Evolutionary conservation across 2,113 vertebrate genomes (phyloP).

Genomic region (Noctilio leporinus): DNA sequence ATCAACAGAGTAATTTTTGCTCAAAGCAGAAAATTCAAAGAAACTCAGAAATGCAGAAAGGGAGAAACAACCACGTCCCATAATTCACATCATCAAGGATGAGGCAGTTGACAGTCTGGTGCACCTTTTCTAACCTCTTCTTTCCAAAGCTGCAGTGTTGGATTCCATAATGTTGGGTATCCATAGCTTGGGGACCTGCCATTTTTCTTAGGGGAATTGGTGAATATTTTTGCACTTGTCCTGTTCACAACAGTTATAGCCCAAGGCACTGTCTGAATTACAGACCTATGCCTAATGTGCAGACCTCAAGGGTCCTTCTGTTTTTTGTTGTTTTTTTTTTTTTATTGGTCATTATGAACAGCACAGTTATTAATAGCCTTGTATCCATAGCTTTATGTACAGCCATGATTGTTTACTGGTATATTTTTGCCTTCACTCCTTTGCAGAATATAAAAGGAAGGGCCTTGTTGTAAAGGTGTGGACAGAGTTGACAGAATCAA

Average conservation of each 20-base stretch:
- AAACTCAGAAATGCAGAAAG: not conserved
- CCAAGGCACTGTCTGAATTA: not conserved
- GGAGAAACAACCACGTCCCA: not conserved
- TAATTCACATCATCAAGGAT: not conserved
- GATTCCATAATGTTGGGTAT: not conserved
- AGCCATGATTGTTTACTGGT: not conserved
- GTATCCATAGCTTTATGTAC: not conserved
- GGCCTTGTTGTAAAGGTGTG: not conserved
- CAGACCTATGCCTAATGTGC: not conserved
- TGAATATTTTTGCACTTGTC: not conserved
- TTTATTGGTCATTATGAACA: not conserved
- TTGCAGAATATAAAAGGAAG: not conserved
- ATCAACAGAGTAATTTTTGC: not conserved
- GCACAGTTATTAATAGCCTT: not conserved
- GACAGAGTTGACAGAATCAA: not conserved
- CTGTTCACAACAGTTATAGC: no score
- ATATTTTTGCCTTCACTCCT: not conserved
- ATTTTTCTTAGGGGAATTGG: not conserved
- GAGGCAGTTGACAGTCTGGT: not conserved
- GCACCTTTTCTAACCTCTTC: not conserved
- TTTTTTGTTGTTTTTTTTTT: no score
- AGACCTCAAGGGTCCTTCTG: not conserved
- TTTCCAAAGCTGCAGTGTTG: not conserved
- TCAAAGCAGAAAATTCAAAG: not conserved
- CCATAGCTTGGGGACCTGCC: not conserved